A percentile compares a stretch with the other conserved stretches of the same genome.
Conservation (phyloP, 2,888 invertebrate genomes). For the Eristalis pertinax region DNA sequence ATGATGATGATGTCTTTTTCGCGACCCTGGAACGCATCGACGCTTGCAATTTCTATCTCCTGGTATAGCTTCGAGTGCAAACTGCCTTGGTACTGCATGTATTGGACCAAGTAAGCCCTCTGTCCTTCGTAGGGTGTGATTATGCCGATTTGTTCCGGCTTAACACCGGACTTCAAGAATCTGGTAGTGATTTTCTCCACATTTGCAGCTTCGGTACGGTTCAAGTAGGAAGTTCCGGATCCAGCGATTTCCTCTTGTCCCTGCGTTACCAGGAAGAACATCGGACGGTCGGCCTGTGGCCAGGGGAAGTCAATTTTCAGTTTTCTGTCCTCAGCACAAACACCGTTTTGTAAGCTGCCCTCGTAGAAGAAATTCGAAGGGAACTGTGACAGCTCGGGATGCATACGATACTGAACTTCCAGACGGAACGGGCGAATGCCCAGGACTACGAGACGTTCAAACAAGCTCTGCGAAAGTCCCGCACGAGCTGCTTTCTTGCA, state of each 20-base stretch:
- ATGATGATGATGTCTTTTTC: constrained; percentile 99
- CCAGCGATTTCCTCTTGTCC: constrained; percentile 99
- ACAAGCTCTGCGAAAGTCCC: constrained; percentile 97
- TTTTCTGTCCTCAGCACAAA: constrained; percentile 97
- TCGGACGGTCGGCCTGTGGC: constrained; percentile 97
- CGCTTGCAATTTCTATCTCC: constrained; percentile 99
- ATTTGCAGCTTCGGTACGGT: constrained; percentile 98
- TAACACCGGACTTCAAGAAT: constrained; percentile 96
- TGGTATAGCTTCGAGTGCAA: constrained; percentile 98
- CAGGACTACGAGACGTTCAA: constrained; percentile 97
- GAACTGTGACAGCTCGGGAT: constrained; percentile 97
- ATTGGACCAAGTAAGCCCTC: constrained; percentile 97
- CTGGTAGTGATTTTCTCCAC: constrained; percentile 99
- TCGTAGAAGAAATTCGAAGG: constrained; percentile 99
- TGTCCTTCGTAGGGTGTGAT: constrained; percentile 99
- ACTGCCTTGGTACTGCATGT: constrained; percentile 99
- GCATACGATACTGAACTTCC: constrained; percentile 99
- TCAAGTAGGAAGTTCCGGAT: constrained; percentile 98
- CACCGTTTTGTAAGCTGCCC: constrained; percentile 99
- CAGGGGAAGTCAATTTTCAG: constrained; percentile 98
- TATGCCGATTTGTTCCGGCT: constrained; percentile 98
- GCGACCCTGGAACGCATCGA: constrained; percentile 99
- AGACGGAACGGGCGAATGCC: constrained; percentile 98
- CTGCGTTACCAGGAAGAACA: constrained; percentile 99
- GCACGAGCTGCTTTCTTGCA: constrained; percentile 99